Base-by-base conservation (phyloP, 2,113 vertebrate species). In the Herpetotheres cachinnans region DNA sequence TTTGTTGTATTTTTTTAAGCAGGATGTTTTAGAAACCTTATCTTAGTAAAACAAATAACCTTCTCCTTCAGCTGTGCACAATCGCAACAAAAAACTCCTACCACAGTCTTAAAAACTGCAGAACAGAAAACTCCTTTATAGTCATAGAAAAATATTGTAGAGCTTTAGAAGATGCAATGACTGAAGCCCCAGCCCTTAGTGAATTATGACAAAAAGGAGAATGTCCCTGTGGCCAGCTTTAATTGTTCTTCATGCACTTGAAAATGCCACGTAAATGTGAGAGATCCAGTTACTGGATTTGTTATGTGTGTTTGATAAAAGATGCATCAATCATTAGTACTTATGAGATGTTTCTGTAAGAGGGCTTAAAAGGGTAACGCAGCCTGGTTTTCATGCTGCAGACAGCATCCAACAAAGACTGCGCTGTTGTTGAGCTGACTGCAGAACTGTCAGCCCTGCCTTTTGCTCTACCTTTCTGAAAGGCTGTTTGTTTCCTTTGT, bases 21-120 rank as follows among this genome's bases (percentile, higher is more conserved):
- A 90, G 77, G 24, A 65, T 95, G 82, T 82, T 95, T 96, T 94
- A 95, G 94, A 95, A 97, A 97, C 65, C 92, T 97, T 97, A 97
- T 97, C 95, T 95, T 95, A 87, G 95, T 92, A 97, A 97, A 97
- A 97, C 95, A 97, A 97, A 98, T 97, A 95, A 89, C 91, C 56
- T 96, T 95, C 94, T 96, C 87, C 94, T 95, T 97, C 83, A 94
- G 82, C 88, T 81, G n/a, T 86, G 92, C 97, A 96, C 82, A 96
- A 97, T 80, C 83, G 66, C 49, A 95, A 82, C 61, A 94, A 69
- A 90, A 96, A 95, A 38, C 29, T 93, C 67, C 16, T 76, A 90
- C 82, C 18, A 76, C 38, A 89, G 52, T 49, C 61, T 86, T 95
- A 81, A 93, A 95, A 86, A 76, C 69, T 52, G 21, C 38, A 81